phyloP scores from a whole-genome alignment of 2,888 invertebrate species.

The Melinaea menophilus region DNA sequence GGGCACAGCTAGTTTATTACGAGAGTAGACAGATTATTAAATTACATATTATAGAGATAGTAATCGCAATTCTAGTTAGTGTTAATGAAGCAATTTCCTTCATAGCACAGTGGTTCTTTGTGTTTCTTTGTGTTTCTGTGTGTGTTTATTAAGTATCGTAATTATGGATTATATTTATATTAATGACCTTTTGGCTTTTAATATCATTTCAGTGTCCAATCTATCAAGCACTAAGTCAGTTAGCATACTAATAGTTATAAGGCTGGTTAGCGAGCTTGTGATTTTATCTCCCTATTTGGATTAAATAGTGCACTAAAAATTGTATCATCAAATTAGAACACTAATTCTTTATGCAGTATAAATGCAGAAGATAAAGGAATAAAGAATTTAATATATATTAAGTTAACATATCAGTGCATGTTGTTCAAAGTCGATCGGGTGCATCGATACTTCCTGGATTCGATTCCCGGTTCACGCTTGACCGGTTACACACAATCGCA shows the following conservation, averaged over 20 bases:
- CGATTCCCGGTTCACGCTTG: constrained; percentile 39
- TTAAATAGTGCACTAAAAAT: too few relatives aligned
- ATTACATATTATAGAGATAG: neutral
- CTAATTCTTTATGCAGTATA: too few relatives aligned
- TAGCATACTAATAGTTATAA: too few relatives aligned
- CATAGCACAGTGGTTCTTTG: constrained; percentile 4
- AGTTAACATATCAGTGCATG: too few relatives aligned
- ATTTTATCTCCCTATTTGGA: too few relatives aligned
- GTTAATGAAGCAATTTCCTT: constrained; percentile 16
- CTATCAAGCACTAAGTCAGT: too few relatives aligned
- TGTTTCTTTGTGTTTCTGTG: neutral
- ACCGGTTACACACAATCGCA: constrained; percentile 35
- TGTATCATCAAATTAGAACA: too few relatives aligned
- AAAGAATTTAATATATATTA: too few relatives aligned
- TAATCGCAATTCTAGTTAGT: neutral
- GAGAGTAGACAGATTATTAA: neutral
- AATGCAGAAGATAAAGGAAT: too few relatives aligned
- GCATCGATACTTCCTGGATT: constrained; percentile 35
- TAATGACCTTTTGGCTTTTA: too few relatives aligned
- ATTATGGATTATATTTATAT: neutral
- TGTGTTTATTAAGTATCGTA: neutral
- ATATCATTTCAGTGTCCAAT: too few relatives aligned
- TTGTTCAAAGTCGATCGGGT: constrained; percentile 22
- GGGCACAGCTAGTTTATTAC: neutral
- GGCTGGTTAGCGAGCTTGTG: too few relatives aligned